phyloP scores from a whole-genome alignment of 1,140 invertebrate genomes.

The Drosophila yakuba region DNA sequence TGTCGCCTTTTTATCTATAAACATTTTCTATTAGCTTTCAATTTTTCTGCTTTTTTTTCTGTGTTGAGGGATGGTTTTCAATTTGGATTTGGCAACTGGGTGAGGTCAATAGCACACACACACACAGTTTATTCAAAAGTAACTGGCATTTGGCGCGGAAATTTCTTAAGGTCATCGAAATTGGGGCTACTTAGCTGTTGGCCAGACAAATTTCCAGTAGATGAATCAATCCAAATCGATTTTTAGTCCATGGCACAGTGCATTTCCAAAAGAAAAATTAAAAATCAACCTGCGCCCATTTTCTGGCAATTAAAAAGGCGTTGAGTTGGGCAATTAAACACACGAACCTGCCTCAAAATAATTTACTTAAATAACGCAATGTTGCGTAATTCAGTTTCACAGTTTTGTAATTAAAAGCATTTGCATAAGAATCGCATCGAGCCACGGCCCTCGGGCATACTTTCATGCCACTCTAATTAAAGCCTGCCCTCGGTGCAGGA shows the following conservation, averaged over 20 bases:
- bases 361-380: conserved; percentile 79
- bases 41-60: no score
- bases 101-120: conserved; percentile 8
- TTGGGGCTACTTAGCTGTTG: neutral
- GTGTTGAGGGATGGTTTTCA: conserved; percentile 11
- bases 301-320: conserved; percentile 75
- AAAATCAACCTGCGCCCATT: conserved; percentile 25
- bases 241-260: conserved; percentile 30
- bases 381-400: conserved; percentile 80
- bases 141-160: conserved; percentile 1
- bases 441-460: conserved; percentile 58
- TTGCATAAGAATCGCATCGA: conserved; percentile 76
- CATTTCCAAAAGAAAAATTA: conserved; percentile 25
- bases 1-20: conserved; percentile 81
- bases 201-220: neutral
- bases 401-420: conserved; percentile 83
- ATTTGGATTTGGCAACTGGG: conserved; percentile 19
- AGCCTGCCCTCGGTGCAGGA: conserved; percentile 21
- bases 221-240: conserved; percentile 51
- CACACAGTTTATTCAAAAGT: neutral
- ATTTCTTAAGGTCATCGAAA: conserved; percentile 3
- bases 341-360: conserved; percentile 66
- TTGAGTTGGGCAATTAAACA: conserved; percentile 78
- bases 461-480: conserved; percentile 77
- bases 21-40: conserved; percentile 72